These are phyloP conservation scores for Acanthisitta chloris DNA, from an alignment of 2,113 vertebrate species.

Conservation along the genomic window DNA sequence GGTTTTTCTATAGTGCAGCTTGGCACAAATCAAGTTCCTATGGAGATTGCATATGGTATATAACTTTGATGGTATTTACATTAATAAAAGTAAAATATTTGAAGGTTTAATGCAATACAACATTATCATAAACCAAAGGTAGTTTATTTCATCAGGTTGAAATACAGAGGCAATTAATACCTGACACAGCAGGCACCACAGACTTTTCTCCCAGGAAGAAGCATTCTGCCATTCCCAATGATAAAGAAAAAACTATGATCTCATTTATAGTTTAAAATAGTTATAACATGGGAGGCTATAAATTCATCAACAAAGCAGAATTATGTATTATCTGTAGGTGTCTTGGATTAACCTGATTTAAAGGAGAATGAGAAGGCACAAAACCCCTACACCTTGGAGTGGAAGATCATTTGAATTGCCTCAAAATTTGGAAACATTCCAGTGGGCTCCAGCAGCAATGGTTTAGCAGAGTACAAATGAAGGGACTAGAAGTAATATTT, in stretches of 20 bases:
- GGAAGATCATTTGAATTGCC: not conserved
- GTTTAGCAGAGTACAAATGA: not conserved
- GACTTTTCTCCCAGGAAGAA: not conserved
- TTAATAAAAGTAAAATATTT: not conserved
- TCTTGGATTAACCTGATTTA: not conserved
- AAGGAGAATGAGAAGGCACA: not conserved
- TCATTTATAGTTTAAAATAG: not conserved
- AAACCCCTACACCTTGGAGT: rapidly evolving
- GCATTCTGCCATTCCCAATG: not conserved
- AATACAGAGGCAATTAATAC: not conserved
- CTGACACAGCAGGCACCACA: not conserved
- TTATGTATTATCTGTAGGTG: not conserved
- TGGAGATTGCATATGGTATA: not conserved
- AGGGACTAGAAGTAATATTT: not conserved
- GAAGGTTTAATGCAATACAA: not conserved
- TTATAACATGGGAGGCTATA: not conserved
- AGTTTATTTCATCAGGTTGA: not conserved
- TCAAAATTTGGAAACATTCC: not conserved
- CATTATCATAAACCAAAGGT: not conserved
- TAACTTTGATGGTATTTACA: not conserved
- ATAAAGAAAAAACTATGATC: not conserved
- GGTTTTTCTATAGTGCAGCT: not conserved
- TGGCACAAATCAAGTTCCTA: not conserved
- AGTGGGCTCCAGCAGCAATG: not conserved
- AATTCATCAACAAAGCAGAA: not conserved